A percentile compares a stretch with the other conserved stretches of the same genome.
phyloP scores from a whole-genome alignment of 30 jellyfish, hydroid and myxozoan genomes.

The Hydractinia echinata region DNA sequence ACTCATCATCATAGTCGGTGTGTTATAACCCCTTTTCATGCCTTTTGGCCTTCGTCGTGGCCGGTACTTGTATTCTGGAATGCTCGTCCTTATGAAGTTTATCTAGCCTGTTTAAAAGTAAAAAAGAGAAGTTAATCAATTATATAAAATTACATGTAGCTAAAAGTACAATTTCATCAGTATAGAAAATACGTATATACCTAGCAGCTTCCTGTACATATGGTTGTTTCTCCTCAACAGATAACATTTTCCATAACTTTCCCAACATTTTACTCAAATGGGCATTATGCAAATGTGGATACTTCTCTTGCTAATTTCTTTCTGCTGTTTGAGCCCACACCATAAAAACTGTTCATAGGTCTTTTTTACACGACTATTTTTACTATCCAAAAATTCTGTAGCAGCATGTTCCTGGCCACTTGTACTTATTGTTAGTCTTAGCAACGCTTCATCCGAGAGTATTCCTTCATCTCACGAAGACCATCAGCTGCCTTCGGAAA shows the following conservation, averaged over 20 bases:
- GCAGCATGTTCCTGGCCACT: constrained; percentile 33
- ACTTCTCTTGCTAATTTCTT: constrained; percentile 88
- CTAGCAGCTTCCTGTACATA: constrained; percentile 94
- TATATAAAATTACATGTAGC: no score
- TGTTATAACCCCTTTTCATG: constrained; percentile 69
- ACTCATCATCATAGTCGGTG: constrained; percentile 86
- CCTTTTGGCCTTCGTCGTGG: constrained; percentile 98
- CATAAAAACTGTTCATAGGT: constrained; percentile 94
- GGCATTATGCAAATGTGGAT: constrained; percentile 94
- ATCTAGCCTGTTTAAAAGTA: constrained; percentile 43
- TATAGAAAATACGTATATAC: background rate
- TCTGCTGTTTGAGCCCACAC: constrained; percentile 99
- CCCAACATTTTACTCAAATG: constrained; percentile 96
- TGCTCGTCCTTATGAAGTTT: constrained; percentile 90
- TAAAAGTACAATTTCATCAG: no score
- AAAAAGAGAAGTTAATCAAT: background rate
- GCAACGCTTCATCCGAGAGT: constrained; percentile 72
- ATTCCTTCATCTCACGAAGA: constrained; percentile 42
- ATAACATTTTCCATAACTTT: constrained; percentile 88
- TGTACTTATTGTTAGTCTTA: constrained; percentile 60
- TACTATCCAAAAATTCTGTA: constrained; percentile 64
- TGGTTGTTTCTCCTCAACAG: constrained; percentile 94
- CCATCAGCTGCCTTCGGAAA: constrained; percentile 41
- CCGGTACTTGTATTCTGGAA: constrained; percentile 94
- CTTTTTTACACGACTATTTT: constrained; percentile 92